Percentiles rank a stretch among this genome's conserved stretches.
phyloP scores from a whole-genome alignment of 2,888 invertebrate genomes.

The Brassicogethes aeneus region DNA sequence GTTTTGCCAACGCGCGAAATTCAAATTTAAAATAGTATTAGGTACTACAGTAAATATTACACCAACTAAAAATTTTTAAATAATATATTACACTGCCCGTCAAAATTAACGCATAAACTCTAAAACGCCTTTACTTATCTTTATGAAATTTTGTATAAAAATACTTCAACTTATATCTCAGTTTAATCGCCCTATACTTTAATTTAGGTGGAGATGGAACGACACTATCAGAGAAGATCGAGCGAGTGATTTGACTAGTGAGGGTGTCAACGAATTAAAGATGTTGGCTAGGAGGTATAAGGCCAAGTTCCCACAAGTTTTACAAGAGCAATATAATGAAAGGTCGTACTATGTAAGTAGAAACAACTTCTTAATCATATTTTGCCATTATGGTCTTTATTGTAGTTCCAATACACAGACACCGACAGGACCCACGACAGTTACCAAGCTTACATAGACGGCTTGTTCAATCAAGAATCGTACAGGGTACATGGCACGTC shows the following conservation, averaged over 20 bases:
- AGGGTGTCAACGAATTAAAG: conserved; percentile 53
- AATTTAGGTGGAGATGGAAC: conserved; percentile 58
- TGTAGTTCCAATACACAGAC: conserved; percentile 56
- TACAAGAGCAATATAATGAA: conserved; percentile 45
- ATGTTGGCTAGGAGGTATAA: conserved; percentile 60
- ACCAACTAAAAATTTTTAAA: too few species aligned
- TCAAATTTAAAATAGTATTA: too few species aligned
- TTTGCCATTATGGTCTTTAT: too few species aligned
- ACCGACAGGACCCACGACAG: conserved; percentile 51
- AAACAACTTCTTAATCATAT: too few species aligned
- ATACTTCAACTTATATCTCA: too few species aligned
- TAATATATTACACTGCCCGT: too few species aligned
- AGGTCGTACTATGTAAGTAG: conserved; percentile 49
- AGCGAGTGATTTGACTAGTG: conserved; percentile 53
- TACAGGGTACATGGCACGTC: conserved; percentile 39
- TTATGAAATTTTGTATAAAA: too few species aligned
- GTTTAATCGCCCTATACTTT: too few species aligned
- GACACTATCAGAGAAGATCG: conserved; percentile 48
- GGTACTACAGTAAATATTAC: too few species aligned
- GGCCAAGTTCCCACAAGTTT: conserved; percentile 53
- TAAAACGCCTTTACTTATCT: too few species aligned
- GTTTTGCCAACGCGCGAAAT: too few species aligned
- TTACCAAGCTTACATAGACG: conserved; percentile 57
- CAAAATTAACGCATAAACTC: too few species aligned
- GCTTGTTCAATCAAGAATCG: conserved; percentile 50